Evolutionary conservation across 1,140 invertebrate genomes (phyloP).

Genomic region (Triops cancriformis): DNA sequence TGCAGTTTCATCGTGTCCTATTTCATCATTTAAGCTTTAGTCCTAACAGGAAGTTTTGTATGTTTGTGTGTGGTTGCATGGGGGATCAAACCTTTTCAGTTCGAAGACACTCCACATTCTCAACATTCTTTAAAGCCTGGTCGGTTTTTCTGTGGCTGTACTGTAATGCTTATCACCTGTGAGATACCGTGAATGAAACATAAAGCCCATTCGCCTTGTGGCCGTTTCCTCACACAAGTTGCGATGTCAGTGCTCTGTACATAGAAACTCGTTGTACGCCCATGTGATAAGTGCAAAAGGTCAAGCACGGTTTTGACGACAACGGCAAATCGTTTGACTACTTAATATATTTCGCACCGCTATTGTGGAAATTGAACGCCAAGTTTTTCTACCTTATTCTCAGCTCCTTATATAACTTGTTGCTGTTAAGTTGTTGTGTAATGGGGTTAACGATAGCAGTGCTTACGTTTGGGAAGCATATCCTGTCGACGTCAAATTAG

Average conservation of each 20-base stretch:
- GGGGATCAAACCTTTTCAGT: background rate
- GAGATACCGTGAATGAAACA: background rate
- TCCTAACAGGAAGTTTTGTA: too few relatives aligned
- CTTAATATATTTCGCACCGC: conserved; percentile 1
- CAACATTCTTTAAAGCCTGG: background rate
- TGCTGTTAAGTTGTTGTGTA: background rate
- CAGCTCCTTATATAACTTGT: background rate
- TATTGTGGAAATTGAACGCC: background rate
- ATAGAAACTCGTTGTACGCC: background rate
- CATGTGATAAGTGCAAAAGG: conserved; percentile 3
- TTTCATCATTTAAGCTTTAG: too few relatives aligned
- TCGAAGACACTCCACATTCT: background rate
- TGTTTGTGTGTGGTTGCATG: too few relatives aligned
- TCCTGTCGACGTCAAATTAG: conserved; percentile 5
- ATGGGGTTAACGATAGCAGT: background rate
- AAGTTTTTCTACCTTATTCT: background rate
- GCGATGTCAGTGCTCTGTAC: conserved; percentile 4
- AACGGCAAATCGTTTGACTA: background rate
- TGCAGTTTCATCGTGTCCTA: too few relatives aligned
- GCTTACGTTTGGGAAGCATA: background rate
- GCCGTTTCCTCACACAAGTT: background rate
- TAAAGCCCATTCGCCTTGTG: background rate
- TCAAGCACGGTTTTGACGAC: background rate
- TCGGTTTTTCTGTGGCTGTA: background rate
- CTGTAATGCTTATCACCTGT: background rate